Evolutionary conservation across 2,113 vertebrate species (phyloP), one percentile per base, ranked within the genome.

Genomic region (Triplophysa siluroides): DNA sequence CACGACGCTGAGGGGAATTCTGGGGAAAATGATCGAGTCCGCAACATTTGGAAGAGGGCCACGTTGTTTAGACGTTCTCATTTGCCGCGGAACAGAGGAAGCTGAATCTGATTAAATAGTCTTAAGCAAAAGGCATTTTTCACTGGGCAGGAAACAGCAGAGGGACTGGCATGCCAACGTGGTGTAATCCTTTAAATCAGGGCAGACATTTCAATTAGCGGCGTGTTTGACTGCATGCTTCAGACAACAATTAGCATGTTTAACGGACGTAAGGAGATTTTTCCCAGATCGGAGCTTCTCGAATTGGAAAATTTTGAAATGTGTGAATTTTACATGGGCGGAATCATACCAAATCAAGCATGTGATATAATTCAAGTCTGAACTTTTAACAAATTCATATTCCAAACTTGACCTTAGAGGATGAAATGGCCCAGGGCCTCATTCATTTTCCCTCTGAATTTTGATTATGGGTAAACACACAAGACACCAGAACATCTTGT

Each of bases 111-210:
- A 74, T 64, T 54, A 72, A 76, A 81, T 47, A 41, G 76, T 56
- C 29, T 38, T 65, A 77, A 66, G 63, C 24, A 12, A 33, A 38
- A 43, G 63, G 67, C 72, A 50, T 67, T 75, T 82, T 50, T 78
- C 41, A 70, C 43, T 61, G 23, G 63, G 21, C 19, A 45, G 67
- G 43, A 43, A 71, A 65, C 47, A 66, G 62, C 29, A 14, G 50
- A 45, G 38, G 52, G 23, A 66, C 54, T 52, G 62, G 60, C 38
- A 41, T n/a, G 21, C 43, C 76, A 68, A 72, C 54, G 13, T 5
- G 56, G 47, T 66, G 52, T 82, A 82, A 78, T 82, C 81, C 62
- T 66, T 78, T 72, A 61, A 74, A 83, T 68, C 70, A 52, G 52
- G n/a, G 26, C 12, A 12, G 45, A 52, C 65, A 41, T 69, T 62